Conservation (phyloP, 2,797 vertebrate genomes). For the Sebastes glaucus region DNA sequence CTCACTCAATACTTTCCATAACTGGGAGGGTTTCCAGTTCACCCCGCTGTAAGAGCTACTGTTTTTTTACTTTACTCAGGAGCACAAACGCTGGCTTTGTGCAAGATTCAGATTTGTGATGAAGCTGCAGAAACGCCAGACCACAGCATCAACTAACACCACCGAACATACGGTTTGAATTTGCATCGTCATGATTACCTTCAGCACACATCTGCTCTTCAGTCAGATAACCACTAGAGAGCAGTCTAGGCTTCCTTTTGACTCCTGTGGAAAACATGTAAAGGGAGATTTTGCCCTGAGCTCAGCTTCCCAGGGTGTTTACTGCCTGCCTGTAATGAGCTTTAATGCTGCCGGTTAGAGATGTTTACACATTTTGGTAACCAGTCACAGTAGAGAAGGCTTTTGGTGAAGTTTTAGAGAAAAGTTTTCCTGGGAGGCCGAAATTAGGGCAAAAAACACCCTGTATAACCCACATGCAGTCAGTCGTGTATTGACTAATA, state of each 20-base stretch:
- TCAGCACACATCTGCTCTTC: not conserved
- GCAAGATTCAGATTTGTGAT: not conserved
- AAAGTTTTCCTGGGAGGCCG: not conserved
- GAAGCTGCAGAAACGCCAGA: conserved; percentile 12
- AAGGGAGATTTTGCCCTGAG: not conserved
- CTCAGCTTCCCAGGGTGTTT: not conserved
- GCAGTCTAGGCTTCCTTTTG: conserved; percentile 19
- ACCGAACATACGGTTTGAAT: not conserved
- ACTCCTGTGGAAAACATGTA: fast-evolving
- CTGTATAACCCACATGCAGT: conserved; percentile 4
- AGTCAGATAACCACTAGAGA: conserved; percentile 34
- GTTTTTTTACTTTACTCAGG: not conserved
- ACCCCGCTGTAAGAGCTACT: not conserved
- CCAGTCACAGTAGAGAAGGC: not conserved
- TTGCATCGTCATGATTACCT: conserved; percentile 45
- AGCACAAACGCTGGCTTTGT: not conserved
- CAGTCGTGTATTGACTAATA: conserved; percentile 1
- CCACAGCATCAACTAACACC: not conserved
- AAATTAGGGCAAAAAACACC: not conserved
- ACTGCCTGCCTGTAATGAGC: fast-evolving
- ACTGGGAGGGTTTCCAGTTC: not conserved
- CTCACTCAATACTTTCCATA: not conserved
- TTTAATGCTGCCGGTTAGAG: not conserved
- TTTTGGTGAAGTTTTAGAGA: not conserved
- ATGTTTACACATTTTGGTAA: not conserved